A percentile compares a stretch with the other conserved stretches of the same genome.
Conservation (phyloP, 35 echinoderm and acorn worm genomes). For the Acanthaster planci region DNA sequence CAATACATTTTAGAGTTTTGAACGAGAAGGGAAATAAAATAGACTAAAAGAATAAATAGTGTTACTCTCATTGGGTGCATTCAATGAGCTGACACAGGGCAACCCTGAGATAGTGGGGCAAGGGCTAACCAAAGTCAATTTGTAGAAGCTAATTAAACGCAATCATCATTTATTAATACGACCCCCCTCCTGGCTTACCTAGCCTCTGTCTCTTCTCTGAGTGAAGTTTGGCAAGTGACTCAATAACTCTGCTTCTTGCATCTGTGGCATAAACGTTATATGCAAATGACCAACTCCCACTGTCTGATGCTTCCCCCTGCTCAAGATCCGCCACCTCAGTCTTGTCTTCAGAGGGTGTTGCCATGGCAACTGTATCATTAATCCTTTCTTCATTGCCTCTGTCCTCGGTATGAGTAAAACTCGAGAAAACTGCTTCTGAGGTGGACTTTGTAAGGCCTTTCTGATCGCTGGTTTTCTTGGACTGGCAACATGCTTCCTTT, state of each 20-base stretch:
- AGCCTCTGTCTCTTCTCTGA: not conserved
- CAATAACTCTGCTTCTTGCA: not conserved
- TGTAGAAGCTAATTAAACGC: too few relatives aligned
- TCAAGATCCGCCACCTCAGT: not conserved
- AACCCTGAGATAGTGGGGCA: too few relatives aligned
- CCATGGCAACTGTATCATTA: not conserved
- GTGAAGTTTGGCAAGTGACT: not conserved
- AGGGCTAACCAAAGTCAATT: too few relatives aligned
- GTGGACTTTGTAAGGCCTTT: not conserved
- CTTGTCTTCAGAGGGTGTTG: not conserved
- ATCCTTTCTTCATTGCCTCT: not conserved
- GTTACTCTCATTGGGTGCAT: too few relatives aligned
- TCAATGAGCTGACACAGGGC: too few relatives aligned
- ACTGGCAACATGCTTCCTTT: not conserved
- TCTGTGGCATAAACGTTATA: not conserved
- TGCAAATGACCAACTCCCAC: not conserved
- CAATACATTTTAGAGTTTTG: too few relatives aligned
- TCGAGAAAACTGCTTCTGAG: not conserved
- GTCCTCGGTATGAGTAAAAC: not conserved
- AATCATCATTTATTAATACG: too few relatives aligned
- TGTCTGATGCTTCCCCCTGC: not conserved
- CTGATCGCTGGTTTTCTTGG: constrained; percentile 4
- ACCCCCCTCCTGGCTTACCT: too few relatives aligned
- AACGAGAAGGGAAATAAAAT: too few relatives aligned
- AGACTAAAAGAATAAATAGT: too few relatives aligned